Evolutionary conservation across 2,113 vertebrate genomes (phyloP).

Genomic region (Prunella fulvescens): DNA sequence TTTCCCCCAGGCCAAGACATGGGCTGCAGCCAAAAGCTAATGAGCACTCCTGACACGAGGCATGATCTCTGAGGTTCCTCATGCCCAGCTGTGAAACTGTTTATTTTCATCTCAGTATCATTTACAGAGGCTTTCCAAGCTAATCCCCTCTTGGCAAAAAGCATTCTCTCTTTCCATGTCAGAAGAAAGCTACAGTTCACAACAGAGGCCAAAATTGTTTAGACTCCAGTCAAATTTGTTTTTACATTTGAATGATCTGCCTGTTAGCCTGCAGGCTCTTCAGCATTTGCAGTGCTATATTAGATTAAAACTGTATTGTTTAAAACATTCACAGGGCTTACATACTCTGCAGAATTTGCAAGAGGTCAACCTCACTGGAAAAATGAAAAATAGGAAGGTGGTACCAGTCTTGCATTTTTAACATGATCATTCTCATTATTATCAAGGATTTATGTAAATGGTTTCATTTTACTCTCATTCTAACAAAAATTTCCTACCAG

Average conservation of each 20-base stretch:
- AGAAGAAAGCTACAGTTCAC: conserved; percentile 9
- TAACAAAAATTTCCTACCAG: not conserved
- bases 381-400: conserved; percentile 81
- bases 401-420: not conserved
- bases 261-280: conserved; percentile 2
- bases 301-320: conserved; percentile 29
- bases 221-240: conserved; percentile 50
- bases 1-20: not conserved
- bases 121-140: conserved; percentile 38
- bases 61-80: not conserved
- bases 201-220: conserved; percentile 38
- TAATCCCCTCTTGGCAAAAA: conserved; percentile 22
- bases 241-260: conserved; percentile 57
- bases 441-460: not conserved
- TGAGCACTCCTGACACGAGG: not conserved
- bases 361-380: conserved; percentile 84
- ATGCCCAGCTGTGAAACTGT: conserved; percentile 7
- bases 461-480: not conserved
- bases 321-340: conserved; percentile 73
- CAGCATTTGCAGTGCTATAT: conserved; percentile 14
- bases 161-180: not conserved
- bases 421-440: not conserved
- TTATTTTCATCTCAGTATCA: conserved; percentile 30
- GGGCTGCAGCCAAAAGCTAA: conserved; percentile 38
- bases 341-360: conserved; percentile 74